Evolutionary conservation across 2,113 vertebrate genomes (phyloP), one percentile per base, ranked within the genome.

Genomic region (Numida meleagris): DNA sequence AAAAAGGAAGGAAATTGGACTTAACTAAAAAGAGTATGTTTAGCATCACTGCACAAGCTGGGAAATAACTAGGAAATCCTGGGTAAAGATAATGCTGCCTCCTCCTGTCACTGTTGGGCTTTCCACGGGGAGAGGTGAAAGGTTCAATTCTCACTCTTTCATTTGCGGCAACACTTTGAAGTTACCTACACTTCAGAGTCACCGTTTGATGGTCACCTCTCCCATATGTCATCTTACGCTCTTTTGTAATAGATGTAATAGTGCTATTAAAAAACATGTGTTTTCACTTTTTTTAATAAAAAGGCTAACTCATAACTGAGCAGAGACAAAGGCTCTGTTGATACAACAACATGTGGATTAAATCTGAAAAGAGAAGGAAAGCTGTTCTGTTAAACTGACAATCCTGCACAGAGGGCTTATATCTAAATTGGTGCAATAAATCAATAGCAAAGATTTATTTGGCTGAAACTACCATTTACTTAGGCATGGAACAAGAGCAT

Each of bases 311-410:
- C 55, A 14, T 63, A 95, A 67, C 55, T 33, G 59, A 94, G 79
- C 82, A 42, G 68, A 91, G 59, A 95, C 94, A 95, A 96, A 93
- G 91, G 81, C 55, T 86, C 93, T 94, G 91, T 93, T 95, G 90
- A 96, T 93, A 92, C 27, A 95, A 90, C 79, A 90, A 91, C 94
- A 95, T 93, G 92, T 94, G 96, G 95, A 94, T 94, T 96, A 96
- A 94, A 97, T 97, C 93, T 82, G 82, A 96, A 92, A 92, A 51
- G 83, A 96, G 92, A 96, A 95, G 58, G 86, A 33, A 94, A 72
- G 80, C 70, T 84, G 85, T 74, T 97, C 90, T 89, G 36, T 83
- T 90, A 93, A 93, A 90, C 79, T 79, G 87, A 76, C 93, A 83
- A 40, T 87, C 88, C 72, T 87, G 67, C 83, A 92, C 86, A 93